A percentile compares a stretch with the other conserved stretches of the same genome.
phyloP scores from a whole-genome alignment of 2,888 invertebrate species.

The Pterobdella sp. region DNA sequence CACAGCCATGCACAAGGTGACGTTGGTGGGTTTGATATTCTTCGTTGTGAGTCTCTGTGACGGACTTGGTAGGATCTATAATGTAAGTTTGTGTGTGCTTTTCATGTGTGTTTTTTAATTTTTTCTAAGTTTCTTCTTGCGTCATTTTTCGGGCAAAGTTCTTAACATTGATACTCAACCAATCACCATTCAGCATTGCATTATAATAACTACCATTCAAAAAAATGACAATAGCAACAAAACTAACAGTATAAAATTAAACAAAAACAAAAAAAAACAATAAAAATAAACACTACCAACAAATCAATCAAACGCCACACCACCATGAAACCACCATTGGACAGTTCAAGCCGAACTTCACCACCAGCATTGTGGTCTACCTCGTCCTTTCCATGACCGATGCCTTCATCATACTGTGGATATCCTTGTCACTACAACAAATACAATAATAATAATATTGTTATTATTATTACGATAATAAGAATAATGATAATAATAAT shows the following conservation, averaged over 20 bases:
- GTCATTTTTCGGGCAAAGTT: no score
- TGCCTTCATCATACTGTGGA: slow-evolving; percentile 62
- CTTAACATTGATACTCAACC: no score
- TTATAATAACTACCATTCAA: not conserved
- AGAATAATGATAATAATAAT: not conserved
- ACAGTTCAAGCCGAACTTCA: slow-evolving; percentile 9
- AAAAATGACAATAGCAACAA: not conserved
- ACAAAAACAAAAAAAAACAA: not conserved
- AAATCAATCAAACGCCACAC: not conserved
- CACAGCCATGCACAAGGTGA: not conserved
- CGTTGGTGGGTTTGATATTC: slow-evolving; percentile 60
- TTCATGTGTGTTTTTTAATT: no score
- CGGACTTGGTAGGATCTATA: slow-evolving; percentile 59
- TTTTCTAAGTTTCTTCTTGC: no score
- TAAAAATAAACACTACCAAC: not conserved
- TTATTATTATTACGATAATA: not conserved
- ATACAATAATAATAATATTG: not conserved
- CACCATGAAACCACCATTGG: not conserved
- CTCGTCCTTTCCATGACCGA: slow-evolving; percentile 74
- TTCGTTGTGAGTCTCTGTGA: slow-evolving; percentile 75
- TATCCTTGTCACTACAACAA: not conserved
- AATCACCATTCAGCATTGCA: not conserved
- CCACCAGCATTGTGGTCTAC: slow-evolving; percentile 62
- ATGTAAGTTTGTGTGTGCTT: not conserved
- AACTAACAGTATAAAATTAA: not conserved